Base-by-base conservation (phyloP, 1,140 invertebrate genomes). In the Drosophila simulans region DNA sequence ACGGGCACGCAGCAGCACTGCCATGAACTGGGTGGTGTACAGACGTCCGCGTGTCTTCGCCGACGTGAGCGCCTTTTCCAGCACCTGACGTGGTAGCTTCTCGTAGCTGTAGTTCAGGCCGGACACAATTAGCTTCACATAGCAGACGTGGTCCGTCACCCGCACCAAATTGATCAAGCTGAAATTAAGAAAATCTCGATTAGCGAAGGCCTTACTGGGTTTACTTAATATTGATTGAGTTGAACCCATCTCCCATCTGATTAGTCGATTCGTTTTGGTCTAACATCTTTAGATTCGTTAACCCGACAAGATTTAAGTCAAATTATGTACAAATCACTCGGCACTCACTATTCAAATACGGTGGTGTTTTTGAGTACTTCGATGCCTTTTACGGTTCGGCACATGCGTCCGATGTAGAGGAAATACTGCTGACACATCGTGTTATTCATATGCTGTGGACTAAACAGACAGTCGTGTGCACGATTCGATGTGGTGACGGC, bases 361-460 rank as follows among this genome's bases (percentile, higher is more conserved):
- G 95, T 95, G 15, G 96, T 95, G 69, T 95, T 95, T 48, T 97
- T 96, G 13, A 99, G 94, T 60, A 96, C 93, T 56, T 94, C 94
- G 31, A 95, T 93, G 1, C 97, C 98, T 51, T 94, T 94, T 40
- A 93, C 93, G n/a, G 95, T 95, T 49, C 95, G 95, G 65, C 96
- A 97, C 57, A 99, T 93, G 70, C 97, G 95, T 1, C 98, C 98
- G 52, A 99, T 95, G 81, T 98, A 97, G 2, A 99, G 93, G 91
- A 99, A 99, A 93, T 99, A 99, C 92, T 96, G 96, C 92, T 98
- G 97, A 91, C 97, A 97, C 91, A 97, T 96, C 5, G 97, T 98
- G 71, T 95, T 97, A 52, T 95, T 94, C 93, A 99, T 95, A 90
- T 97, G 96, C 64, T 96, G 95, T 0, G 97, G 97, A 92, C 97